Evolutionary conservation across 1,140 invertebrate genomes (phyloP).

Genomic region (Chrysoperla carnea): DNA sequence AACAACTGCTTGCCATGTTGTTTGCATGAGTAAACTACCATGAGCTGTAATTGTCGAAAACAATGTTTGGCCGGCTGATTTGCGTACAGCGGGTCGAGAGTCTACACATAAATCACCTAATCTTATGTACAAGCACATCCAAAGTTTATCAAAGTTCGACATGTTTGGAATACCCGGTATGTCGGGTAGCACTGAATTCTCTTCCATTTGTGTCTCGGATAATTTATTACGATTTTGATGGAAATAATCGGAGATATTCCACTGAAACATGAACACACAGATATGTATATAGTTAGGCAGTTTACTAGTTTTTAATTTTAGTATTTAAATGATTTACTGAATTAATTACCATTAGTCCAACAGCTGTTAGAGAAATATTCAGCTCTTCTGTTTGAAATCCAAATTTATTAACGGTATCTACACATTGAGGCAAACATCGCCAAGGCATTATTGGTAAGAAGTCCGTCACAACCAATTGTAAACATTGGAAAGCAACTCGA

Average conservation of each 20-base stretch:
- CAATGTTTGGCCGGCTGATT: slow-evolving; percentile 95
- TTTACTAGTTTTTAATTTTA: too few relatives aligned
- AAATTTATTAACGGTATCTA: slow-evolving; percentile 91
- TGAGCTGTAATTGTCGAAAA: slow-evolving; percentile 96
- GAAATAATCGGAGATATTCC: slow-evolving; percentile 95
- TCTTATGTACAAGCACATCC: slow-evolving; percentile 88
- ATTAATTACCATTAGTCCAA: slow-evolving; percentile 74
- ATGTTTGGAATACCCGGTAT: slow-evolving; percentile 69
- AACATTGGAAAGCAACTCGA: slow-evolving; percentile 85
- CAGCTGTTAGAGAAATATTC: slow-evolving; percentile 95
- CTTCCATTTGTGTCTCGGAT: slow-evolving; percentile 45
- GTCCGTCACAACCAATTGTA: slow-evolving; percentile 94
- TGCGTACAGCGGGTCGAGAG: slow-evolving; percentile 82
- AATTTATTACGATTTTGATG: slow-evolving; percentile 89
- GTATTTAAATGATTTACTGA: background rate
- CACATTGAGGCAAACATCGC: slow-evolving; percentile 72
- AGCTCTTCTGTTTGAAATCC: slow-evolving; percentile 91
- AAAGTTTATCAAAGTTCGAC: slow-evolving; percentile 80
- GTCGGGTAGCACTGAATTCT: slow-evolving; percentile 58
- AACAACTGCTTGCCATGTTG: slow-evolving; percentile 79
- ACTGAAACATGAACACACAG: slow-evolving; percentile 51
- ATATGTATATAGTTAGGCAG: too few relatives aligned
- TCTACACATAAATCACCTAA: slow-evolving; percentile 91
- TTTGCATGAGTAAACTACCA: slow-evolving; percentile 66
- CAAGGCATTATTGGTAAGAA: slow-evolving; percentile 78